These are phyloP conservation scores for Leucophenga maculata DNA, from an alignment of 2,888 invertebrate genomes.

Conservation along the genomic window DNA sequence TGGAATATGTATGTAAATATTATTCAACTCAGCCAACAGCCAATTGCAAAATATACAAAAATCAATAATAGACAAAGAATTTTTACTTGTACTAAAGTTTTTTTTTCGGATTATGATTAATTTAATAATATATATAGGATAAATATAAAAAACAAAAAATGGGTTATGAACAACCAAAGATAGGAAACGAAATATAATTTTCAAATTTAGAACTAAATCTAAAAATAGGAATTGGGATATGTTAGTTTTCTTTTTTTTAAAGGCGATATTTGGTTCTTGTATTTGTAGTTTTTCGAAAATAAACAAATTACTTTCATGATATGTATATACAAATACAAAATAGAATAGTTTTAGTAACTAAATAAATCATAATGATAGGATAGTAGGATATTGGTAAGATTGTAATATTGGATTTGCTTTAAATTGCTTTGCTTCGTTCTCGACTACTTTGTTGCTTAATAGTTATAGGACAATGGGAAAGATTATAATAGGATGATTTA, in stretches of 20 bases:
- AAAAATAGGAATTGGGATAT: background rate
- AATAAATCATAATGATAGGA: too few relatives aligned
- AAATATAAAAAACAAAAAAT: slow-evolving; percentile 3
- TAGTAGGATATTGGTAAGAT: too few relatives aligned
- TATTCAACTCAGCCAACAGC: slow-evolving; percentile 46
- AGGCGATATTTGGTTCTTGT: background rate
- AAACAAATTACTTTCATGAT: too few relatives aligned
- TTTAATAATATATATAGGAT: slow-evolving; percentile 10
- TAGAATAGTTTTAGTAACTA: background rate
- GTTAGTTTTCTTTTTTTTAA: background rate
- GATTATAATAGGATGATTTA: too few relatives aligned
- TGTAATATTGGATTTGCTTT: background rate
- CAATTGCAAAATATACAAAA: slow-evolving; percentile 59
- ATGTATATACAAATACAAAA: background rate
- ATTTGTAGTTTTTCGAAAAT: background rate
- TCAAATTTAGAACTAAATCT: slow-evolving; percentile 4
- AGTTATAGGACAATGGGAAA: too few relatives aligned
- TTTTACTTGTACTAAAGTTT: slow-evolving; percentile 10
- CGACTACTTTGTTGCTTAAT: background rate
- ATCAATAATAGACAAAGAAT: slow-evolving; percentile 21
- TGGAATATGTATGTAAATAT: too few relatives aligned
- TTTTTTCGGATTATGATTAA: slow-evolving; percentile 5
- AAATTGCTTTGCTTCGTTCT: background rate
- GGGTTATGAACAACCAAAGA: background rate
- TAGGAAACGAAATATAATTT: background rate